Evolutionary conservation across 2,888 invertebrate genomes (phyloP).

Genomic region (Idaea aversata): DNA sequence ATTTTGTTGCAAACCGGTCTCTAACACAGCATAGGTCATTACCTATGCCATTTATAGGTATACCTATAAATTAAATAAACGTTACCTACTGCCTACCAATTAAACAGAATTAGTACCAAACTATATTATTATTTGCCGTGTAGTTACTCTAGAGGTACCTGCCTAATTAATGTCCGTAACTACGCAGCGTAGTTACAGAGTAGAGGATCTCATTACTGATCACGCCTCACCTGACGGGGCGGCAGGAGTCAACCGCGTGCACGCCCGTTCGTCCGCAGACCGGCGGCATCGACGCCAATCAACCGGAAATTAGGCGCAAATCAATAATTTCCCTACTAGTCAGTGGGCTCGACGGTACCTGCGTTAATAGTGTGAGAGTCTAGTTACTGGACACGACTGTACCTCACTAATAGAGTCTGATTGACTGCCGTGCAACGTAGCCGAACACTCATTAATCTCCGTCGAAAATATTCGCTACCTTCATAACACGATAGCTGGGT

Average conservation of each 20-base stretch:
- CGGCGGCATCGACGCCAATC: slow-evolving; percentile 43
- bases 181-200: not conserved
- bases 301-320: slow-evolving; percentile 73
- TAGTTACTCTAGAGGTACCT: not conserved
- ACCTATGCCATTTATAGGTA: too few relatives aligned
- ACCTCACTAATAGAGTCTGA: slow-evolving; percentile 62
- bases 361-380: slow-evolving; percentile 8
- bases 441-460: slow-evolving; percentile 27
- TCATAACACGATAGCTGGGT: slow-evolving; percentile 22
- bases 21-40: too few relatives aligned
- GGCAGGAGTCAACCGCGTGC: slow-evolving; percentile 53
- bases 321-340: slow-evolving; percentile 71
- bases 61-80: too few relatives aligned
- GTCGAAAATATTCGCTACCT: slow-evolving; percentile 29
- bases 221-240: slow-evolving; percentile 32
- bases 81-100: too few relatives aligned
- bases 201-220: not conserved
- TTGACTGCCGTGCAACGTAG: slow-evolving; percentile 46
- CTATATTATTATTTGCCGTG: not conserved
- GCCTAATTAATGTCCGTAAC: slow-evolving; percentile 12
- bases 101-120: not conserved
- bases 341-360: slow-evolving; percentile 50
- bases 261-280: slow-evolving; percentile 58
- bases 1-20: too few relatives aligned
- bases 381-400: slow-evolving; percentile 44